These are phyloP conservation scores for Venturia canescens DNA, from an alignment of 1,140 invertebrate species.

Conservation along the genomic window DNA sequence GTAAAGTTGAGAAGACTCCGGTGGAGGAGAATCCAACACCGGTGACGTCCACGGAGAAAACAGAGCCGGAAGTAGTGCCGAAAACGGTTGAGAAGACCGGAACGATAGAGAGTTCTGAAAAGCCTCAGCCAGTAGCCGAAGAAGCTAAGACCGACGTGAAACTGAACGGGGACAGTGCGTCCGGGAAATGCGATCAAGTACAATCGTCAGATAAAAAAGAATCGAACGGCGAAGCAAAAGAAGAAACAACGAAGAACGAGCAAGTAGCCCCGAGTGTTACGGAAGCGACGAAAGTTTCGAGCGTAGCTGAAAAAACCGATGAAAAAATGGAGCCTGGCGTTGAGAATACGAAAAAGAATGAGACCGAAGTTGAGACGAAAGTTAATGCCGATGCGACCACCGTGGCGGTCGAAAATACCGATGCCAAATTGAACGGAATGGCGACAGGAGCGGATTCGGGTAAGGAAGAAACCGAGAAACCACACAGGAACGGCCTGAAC, in stretches of 20 bases:
- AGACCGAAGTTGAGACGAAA: conserved; percentile 48
- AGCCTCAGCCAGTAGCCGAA: background rate
- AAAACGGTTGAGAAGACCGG: background rate
- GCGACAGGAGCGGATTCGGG: conserved; percentile 32
- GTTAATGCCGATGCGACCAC: conserved; percentile 50
- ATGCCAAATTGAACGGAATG: conserved; percentile 49
- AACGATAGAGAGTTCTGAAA: background rate
- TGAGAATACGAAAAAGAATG: conserved; percentile 19
- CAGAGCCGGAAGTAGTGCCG: conserved; percentile 24
- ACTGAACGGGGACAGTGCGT: conserved; percentile 45
- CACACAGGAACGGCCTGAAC: conserved; percentile 68
- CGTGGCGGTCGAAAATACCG: conserved; percentile 51
- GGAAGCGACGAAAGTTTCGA: conserved; percentile 20
- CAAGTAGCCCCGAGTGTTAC: background rate
- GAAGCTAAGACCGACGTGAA: conserved; percentile 4
- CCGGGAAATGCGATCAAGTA: background rate
- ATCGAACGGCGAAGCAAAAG: conserved; percentile 38
- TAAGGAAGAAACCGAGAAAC: conserved; percentile 42
- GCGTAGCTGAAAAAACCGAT: conserved; percentile 22
- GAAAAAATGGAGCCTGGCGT: conserved; percentile 30
- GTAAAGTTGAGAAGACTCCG: conserved; percentile 40
- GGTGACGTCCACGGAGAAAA: background rate
- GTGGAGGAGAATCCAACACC: background rate
- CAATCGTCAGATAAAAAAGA: conserved; percentile 10
- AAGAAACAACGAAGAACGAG: conserved; percentile 24